Conservation (phyloP, 2,888 invertebrate species). For the Tetranychus truncatus region DNA sequence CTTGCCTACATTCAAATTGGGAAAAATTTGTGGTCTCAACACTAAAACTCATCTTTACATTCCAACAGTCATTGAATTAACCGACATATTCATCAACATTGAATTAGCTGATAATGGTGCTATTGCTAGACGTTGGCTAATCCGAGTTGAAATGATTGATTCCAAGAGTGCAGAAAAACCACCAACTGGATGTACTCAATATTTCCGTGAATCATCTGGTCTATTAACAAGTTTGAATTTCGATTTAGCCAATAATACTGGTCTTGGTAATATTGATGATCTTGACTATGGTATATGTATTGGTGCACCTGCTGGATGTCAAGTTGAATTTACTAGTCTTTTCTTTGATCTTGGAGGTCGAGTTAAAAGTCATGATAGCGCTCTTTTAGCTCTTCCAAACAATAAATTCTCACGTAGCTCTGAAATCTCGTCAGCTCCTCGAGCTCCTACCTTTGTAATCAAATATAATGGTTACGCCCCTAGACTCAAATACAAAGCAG, state of each 20-base stretch:
- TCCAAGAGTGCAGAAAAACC: background rate
- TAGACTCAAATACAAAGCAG: too few species aligned
- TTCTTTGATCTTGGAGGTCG: background rate
- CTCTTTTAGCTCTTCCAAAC: background rate
- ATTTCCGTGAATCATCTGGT: background rate
- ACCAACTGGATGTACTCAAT: conserved; percentile 15
- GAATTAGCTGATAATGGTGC: background rate
- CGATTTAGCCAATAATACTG: conserved; percentile 7
- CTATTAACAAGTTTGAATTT: conserved; percentile 15
- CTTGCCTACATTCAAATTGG: background rate
- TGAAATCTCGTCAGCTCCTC: background rate
- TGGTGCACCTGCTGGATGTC: background rate
- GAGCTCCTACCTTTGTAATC: background rate
- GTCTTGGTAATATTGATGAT: conserved; percentile 11
- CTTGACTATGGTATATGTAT: conserved; percentile 8
- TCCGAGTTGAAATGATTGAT: conserved; percentile 9
- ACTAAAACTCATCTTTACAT: conserved; percentile 3
- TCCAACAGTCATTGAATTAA: background rate
- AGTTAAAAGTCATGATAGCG: background rate
- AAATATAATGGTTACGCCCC: too few species aligned
- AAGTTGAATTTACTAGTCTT: background rate
- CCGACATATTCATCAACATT: conserved; percentile 1
- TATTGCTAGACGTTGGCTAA: conserved; percentile 13
- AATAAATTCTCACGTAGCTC: too few species aligned
- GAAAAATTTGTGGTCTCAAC: conserved; percentile 3